Evolutionary conservation across 1,140 invertebrate genomes (phyloP).

Genomic region (Marisa cornuarietis): DNA sequence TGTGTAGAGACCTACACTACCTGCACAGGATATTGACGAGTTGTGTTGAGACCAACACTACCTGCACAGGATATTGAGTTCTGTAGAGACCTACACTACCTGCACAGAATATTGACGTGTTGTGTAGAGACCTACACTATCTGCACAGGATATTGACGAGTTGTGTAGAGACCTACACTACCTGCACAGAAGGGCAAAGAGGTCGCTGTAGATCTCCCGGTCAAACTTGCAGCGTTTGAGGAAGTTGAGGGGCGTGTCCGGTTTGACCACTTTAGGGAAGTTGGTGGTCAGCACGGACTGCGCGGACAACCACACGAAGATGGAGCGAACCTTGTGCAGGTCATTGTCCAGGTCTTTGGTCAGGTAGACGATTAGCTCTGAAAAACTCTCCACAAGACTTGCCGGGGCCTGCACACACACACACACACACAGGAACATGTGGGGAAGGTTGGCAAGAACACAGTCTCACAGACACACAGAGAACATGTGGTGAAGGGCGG

Average conservation of each 20-base stretch:
- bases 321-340: slow-evolving; percentile 33
- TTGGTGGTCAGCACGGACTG: slow-evolving; percentile 28
- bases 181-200: slow-evolving; percentile 42
- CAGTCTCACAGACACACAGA: not conserved
- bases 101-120: no score
- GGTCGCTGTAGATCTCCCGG: slow-evolving; percentile 25
- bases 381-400: slow-evolving; percentile 25
- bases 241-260: slow-evolving; percentile 28
- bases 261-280: slow-evolving; percentile 23
- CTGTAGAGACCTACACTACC: no score
- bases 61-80: no score
- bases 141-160: no score
- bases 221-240: slow-evolving; percentile 28
- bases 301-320: slow-evolving; percentile 33
- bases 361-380: slow-evolving; percentile 26
- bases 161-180: not conserved
- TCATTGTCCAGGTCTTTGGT: slow-evolving; percentile 24
- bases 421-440: not conserved
- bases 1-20: no score
- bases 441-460: not conserved
- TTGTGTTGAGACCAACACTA: no score
- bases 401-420: slow-evolving; percentile 23
- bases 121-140: no score
- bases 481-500: no score
- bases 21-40: no score